These are phyloP conservation scores for Dicyrtomina minuta DNA, from an alignment of 2,888 invertebrate species.

Conservation along the genomic window DNA sequence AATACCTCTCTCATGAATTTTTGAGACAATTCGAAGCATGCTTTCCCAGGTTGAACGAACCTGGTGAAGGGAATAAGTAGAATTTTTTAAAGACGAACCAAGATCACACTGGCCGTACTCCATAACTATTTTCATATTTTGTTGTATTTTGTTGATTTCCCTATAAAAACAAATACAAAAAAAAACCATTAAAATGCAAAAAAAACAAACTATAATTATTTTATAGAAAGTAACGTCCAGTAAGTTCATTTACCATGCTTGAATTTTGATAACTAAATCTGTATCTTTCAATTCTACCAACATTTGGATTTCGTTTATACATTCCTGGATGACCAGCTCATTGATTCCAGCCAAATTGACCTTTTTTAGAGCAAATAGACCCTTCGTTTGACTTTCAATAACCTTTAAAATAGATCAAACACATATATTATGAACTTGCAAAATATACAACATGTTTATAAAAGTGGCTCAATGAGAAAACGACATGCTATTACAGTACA, in stretches of 20 bases:
- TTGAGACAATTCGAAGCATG: conserved; percentile 86
- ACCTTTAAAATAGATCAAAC: conserved; percentile 66
- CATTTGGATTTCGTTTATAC: conserved; percentile 84
- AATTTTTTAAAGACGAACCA: conserved; percentile 65
- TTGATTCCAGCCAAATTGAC: conserved; percentile 75
- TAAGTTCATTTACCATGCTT: conserved; percentile 73
- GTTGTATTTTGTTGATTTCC: conserved; percentile 68
- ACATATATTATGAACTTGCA: conserved; percentile 14
- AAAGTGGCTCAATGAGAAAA: background rate
- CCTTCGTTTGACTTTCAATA: conserved; percentile 63
- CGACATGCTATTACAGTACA: background rate
- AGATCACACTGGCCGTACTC: conserved; percentile 92
- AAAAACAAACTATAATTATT: conserved; percentile 9
- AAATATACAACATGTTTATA: background rate
- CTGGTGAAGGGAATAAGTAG: conserved; percentile 8
- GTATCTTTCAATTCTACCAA: conserved; percentile 78
- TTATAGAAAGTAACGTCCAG: conserved; percentile 3
- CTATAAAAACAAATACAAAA: too few relatives aligned
- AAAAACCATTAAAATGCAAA: background rate
- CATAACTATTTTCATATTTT: conserved; percentile 77
- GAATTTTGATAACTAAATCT: conserved; percentile 77
- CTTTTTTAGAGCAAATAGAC: conserved; percentile 74
- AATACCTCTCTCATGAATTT: conserved; percentile 83
- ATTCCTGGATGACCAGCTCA: conserved; percentile 71
- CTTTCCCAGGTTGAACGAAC: conserved; percentile 69